phyloP scores from a whole-genome alignment of 1,140 invertebrate genomes.

The Papilio glaucus region DNA sequence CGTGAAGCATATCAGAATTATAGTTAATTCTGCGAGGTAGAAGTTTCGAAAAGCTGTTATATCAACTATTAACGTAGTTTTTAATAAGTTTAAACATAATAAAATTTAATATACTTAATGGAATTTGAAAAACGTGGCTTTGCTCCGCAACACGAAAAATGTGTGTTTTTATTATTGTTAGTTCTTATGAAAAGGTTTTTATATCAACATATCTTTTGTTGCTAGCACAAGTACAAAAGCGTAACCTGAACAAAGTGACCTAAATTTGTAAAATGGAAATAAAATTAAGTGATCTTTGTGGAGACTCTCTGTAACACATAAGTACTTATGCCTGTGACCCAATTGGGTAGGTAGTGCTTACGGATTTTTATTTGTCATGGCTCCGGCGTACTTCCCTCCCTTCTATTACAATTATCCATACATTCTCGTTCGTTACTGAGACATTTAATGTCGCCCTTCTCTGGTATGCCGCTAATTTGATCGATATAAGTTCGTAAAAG shows the following conservation, averaged over 20 bases:
- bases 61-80: no score
- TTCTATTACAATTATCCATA: no score
- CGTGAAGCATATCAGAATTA: no score
- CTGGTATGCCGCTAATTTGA: no score
- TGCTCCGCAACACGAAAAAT: background rate
- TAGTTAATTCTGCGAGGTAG: no score
- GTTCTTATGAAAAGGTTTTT: slow-evolving; percentile 18
- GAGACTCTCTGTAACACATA: background rate
- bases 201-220: slow-evolving; percentile 8
- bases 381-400: no score
- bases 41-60: no score
- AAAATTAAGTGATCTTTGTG: background rate
- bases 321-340: background rate
- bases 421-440: no score
- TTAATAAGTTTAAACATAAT: background rate
- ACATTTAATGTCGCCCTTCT: no score
- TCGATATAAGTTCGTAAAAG: no score
- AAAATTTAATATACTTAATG: background rate
- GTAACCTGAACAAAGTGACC: background rate
- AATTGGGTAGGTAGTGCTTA: background rate
- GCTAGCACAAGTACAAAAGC: background rate
- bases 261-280: background rate
- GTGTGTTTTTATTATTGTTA: slow-evolving; percentile 16
- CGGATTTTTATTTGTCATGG: background rate
- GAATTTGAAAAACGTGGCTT: background rate